Percentiles rank a stretch among this genome's conserved stretches.
Conservation (phyloP, 2,113 vertebrate genomes). For the Eptesicus fuscus region DNA sequence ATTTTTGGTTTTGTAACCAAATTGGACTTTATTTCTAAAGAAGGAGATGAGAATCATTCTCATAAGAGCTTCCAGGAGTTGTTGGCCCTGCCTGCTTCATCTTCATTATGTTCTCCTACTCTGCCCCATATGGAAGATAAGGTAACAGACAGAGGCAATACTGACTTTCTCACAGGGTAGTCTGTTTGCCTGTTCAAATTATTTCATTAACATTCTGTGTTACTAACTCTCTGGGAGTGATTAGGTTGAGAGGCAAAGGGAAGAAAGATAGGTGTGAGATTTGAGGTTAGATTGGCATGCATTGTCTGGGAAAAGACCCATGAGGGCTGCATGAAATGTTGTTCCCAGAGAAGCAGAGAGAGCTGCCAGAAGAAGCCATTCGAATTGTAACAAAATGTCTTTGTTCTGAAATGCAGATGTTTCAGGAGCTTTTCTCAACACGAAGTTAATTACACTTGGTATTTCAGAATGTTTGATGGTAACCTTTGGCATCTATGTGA, state of each 20-base stretch:
- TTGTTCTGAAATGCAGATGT: slow-evolving; percentile 58
- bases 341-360: not conserved
- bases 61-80: not conserved
- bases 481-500: slow-evolving; percentile 39
- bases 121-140: not conserved
- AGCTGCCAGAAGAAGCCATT: slow-evolving; percentile 28
- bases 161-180: not conserved
- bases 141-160: not conserved
- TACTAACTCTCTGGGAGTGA: not conserved
- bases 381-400: not conserved
- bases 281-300: not conserved
- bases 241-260: not conserved
- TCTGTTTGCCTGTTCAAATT: not conserved
- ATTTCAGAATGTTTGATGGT: slow-evolving; percentile 46
- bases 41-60: not conserved
- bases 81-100: not conserved
- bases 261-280: not conserved
- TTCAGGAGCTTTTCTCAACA: slow-evolving; percentile 5
- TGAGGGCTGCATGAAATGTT: not conserved
- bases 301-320: slow-evolving; percentile 32
- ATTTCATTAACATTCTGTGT: not conserved
- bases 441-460: slow-evolving; percentile 57
- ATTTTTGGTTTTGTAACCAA: not conserved
- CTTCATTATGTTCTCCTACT: not conserved
- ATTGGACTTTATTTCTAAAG: not conserved